Conservation (phyloP, 2,113 vertebrate genomes). For the Strix aluco region DNA sequence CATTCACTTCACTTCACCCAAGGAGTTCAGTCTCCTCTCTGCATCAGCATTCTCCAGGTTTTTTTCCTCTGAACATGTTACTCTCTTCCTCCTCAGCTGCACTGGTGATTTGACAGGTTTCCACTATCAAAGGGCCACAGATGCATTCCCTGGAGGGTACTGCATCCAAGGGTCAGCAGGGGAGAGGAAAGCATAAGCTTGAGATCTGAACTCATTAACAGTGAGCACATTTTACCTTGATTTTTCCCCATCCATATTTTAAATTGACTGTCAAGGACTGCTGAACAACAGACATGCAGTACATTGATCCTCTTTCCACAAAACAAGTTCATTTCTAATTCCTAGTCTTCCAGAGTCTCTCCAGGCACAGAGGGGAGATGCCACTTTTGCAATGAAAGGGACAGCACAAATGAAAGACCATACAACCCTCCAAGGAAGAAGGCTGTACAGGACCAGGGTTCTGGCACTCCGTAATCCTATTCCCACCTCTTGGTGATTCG, state of each 20-base stretch:
- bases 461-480: background rate
- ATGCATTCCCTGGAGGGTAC: background rate
- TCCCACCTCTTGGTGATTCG: background rate
- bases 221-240: background rate
- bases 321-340: background rate
- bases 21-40: background rate
- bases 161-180: fast-evolving
- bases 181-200: background rate
- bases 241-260: background rate
- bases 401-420: background rate
- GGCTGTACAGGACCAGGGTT: background rate
- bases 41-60: background rate
- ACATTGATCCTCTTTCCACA: background rate
- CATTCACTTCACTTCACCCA: background rate
- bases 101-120: background rate
- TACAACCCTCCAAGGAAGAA: background rate
- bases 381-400: background rate
- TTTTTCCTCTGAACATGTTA: background rate
- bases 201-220: background rate
- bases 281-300: background rate
- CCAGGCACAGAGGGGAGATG: background rate
- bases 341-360: background rate
- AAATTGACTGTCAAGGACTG: background rate
- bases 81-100: background rate
- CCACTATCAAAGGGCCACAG: background rate